These are phyloP conservation scores for Mamestra brassicae DNA, from an alignment of 2,888 invertebrate genomes.

Conservation along the genomic window DNA sequence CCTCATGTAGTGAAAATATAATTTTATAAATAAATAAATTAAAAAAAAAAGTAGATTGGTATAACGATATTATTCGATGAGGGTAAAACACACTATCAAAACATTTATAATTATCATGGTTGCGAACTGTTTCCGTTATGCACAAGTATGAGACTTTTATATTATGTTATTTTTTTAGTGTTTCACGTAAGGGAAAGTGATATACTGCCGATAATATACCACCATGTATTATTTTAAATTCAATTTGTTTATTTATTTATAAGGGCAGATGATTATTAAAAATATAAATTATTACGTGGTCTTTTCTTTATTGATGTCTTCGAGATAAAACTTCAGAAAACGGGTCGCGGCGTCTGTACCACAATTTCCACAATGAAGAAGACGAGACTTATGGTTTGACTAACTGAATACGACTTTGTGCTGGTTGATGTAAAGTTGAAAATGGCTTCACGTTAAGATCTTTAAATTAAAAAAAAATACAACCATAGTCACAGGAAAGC, in stretches of 20 bases:
- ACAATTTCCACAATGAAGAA: not conserved
- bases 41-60: slow-evolving; percentile 25
- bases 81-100: slow-evolving; percentile 24
- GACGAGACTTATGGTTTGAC: not conserved
- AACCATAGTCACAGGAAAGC: too few species aligned
- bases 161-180: slow-evolving; percentile 51
- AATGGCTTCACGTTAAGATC: not conserved
- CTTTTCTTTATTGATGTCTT: slow-evolving; percentile 13
- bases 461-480: not conserved
- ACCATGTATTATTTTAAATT: slow-evolving; percentile 65
- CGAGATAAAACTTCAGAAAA: not conserved
- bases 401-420: not conserved
- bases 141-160: slow-evolving; percentile 47
- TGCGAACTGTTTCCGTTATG: slow-evolving; percentile 21
- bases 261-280: slow-evolving; percentile 63
- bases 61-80: slow-evolving; percentile 17
- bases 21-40: slow-evolving; percentile 49
- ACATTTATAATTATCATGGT: slow-evolving; percentile 36
- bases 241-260: slow-evolving; percentile 63
- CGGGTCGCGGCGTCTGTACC: too few species aligned
- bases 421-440: not conserved
- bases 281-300: slow-evolving; percentile 52
- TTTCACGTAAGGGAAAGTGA: slow-evolving; percentile 63
- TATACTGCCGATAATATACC: slow-evolving; percentile 59
- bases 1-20: slow-evolving; percentile 51